Evolutionary conservation across 2,113 vertebrate species (phyloP).

Genomic region (Perca flavescens): DNA sequence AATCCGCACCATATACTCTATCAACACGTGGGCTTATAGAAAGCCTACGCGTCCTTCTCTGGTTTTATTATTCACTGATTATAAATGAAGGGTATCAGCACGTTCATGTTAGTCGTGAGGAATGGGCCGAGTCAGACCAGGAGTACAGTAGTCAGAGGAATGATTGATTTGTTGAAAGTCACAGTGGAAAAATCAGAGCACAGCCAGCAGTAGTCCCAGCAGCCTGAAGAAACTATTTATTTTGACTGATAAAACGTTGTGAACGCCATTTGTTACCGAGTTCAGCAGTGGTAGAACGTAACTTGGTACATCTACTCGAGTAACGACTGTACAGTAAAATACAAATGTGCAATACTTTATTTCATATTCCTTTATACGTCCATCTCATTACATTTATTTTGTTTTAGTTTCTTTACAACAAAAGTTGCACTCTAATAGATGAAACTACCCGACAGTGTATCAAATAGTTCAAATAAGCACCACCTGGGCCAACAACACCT

Average conservation of each 20-base stretch:
- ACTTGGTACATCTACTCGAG: no score
- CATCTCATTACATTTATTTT: no score
- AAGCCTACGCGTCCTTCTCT: background rate
- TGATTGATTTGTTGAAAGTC: slow-evolving; percentile 42
- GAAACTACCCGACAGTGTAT: no score
- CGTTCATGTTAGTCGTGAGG: slow-evolving; percentile 62
- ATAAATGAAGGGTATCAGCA: slow-evolving; percentile 19
- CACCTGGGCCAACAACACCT: no score
- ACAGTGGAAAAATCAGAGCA: slow-evolving; percentile 41
- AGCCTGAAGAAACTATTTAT: slow-evolving; percentile 17
- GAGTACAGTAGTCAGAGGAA: slow-evolving; percentile 62
- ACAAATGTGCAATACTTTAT: no score
- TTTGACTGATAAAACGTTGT: slow-evolving; percentile 15
- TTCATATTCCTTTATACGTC: no score
- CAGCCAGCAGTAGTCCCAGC: slow-evolving; percentile 30
- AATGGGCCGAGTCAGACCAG: slow-evolving; percentile 63
- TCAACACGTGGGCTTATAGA: no score
- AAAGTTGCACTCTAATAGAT: no score
- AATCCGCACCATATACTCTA: no score
- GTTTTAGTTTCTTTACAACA: no score
- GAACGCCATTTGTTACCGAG: background rate
- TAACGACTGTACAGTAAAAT: no score
- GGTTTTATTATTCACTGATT: slow-evolving; percentile 11
- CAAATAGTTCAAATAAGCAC: no score
- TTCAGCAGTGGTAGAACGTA: background rate